These are phyloP conservation scores for Dicyrtomina minuta DNA, from an alignment of 2,888 invertebrate species.

Conservation along the genomic window DNA sequence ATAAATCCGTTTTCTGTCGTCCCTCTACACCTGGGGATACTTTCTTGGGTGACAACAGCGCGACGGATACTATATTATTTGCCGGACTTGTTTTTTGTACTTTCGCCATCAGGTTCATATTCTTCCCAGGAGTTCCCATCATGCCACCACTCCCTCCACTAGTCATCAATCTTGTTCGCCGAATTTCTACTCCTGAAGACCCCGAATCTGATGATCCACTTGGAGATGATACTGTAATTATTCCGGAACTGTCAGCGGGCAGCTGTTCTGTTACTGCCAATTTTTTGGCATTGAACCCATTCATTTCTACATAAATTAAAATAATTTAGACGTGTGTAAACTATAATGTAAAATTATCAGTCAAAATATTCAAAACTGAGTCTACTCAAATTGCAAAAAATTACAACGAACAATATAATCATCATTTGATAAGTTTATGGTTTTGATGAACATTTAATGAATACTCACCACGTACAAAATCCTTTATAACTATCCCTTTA, in stretches of 20 bases:
- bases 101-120: slow-evolving; percentile 43
- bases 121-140: slow-evolving; percentile 34
- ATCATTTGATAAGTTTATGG: too few species aligned
- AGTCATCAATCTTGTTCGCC: slow-evolving; percentile 9
- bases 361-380: too few species aligned
- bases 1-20: slow-evolving; percentile 45
- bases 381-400: too few species aligned
- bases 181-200: slow-evolving; percentile 34
- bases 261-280: slow-evolving; percentile 41
- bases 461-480: neutral
- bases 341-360: too few species aligned
- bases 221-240: slow-evolving; percentile 44
- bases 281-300: slow-evolving; percentile 39
- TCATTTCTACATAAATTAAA: slow-evolving; percentile 36
- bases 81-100: slow-evolving; percentile 41
- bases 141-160: slow-evolving; percentile 2
- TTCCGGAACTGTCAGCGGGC: slow-evolving; percentile 49
- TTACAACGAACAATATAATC: too few species aligned
- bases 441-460: neutral
- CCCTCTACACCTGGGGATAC: slow-evolving; percentile 14
- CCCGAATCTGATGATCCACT: slow-evolving; percentile 49
- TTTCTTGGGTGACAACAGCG: slow-evolving; percentile 10
- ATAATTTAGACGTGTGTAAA: neutral
- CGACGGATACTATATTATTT: slow-evolving; percentile 7
- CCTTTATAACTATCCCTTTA: too few species aligned